These are phyloP conservation scores for Poecile montanus DNA, from an alignment of 2,797 vertebrate species.

Conservation along the genomic window DNA sequence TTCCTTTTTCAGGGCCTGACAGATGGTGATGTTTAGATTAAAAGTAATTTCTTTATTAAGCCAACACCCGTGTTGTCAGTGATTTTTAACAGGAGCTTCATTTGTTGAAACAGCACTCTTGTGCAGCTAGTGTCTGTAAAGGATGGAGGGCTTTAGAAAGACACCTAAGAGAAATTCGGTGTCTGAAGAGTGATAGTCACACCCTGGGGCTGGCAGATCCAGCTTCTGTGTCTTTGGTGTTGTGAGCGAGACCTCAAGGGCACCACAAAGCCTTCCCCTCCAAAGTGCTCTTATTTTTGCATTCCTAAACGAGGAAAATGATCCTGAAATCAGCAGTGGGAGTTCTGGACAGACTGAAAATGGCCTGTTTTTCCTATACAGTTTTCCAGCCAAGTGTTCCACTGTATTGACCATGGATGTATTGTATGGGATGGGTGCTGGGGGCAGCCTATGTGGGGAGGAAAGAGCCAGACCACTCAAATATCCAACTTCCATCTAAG, in stretches of 20 bases:
- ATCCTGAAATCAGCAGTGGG: not conserved
- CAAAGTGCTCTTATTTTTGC: not conserved
- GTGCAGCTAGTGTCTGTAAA: not conserved
- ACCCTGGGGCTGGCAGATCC: not conserved
- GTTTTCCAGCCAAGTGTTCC: not conserved
- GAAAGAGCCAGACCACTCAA: not conserved
- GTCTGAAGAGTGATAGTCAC: not conserved
- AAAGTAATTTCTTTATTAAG: slow-evolving; percentile 64
- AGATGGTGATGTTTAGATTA: slow-evolving; percentile 63
- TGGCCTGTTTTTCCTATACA: not conserved
- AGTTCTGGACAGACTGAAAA: not conserved
- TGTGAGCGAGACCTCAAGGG: not conserved
- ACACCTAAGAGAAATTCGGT: not conserved
- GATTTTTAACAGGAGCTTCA: slow-evolving; percentile 12
- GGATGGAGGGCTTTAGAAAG: not conserved
- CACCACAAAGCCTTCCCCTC: not conserved
- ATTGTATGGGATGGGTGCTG: accelerated
- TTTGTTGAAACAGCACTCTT: not conserved
- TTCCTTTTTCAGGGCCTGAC: slow-evolving; percentile 13
- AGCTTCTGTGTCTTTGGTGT: not conserved
- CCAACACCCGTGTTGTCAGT: slow-evolving; percentile 27
- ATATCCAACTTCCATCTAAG: not conserved
- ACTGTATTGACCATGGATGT: too few relatives aligned
- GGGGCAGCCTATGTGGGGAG: not conserved
- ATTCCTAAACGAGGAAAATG: not conserved